Evolutionary conservation across 2,797 vertebrate species (phyloP).

Genomic region (Decapterus maruadsi): DNA sequence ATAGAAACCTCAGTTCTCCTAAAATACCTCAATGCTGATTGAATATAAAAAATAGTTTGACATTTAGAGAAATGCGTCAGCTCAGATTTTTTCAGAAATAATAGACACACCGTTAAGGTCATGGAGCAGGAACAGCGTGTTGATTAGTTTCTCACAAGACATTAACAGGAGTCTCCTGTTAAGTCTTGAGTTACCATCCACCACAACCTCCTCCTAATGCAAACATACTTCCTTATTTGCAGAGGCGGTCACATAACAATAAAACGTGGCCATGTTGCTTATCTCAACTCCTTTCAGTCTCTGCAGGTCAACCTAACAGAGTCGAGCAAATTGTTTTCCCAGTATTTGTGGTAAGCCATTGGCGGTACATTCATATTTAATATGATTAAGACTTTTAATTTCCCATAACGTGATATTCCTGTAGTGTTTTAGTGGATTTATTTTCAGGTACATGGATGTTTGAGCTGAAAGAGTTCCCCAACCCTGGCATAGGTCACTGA

Average conservation of each 20-base stretch:
- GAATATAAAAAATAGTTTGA: neutral
- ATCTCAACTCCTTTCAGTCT: neutral
- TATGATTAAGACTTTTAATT: neutral
- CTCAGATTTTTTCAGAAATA: neutral
- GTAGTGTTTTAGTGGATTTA: neutral
- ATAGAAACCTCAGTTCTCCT: neutral
- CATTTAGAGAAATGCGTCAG: neutral
- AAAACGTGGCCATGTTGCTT: too few species aligned
- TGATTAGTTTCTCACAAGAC: neutral
- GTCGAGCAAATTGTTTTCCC: neutral
- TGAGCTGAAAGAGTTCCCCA: conserved; percentile 19
- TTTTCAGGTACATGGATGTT: neutral
- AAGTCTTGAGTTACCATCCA: neutral
- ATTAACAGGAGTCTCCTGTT: neutral
- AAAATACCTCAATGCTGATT: neutral
- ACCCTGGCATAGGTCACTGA: conserved; percentile 41
- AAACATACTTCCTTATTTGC: neutral
- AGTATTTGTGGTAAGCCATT: neutral
- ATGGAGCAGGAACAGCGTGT: neutral
- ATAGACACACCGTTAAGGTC: neutral
- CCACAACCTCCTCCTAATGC: neutral
- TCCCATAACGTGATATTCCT: neutral
- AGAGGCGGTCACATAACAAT: neutral
- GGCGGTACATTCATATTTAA: too few species aligned
- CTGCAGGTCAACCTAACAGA: neutral